Percentiles rank a stretch among this genome's conserved stretches.
Evolutionary conservation across 2,113 vertebrate genomes (phyloP).

Genomic region (Phylloscopus whistleri): DNA sequence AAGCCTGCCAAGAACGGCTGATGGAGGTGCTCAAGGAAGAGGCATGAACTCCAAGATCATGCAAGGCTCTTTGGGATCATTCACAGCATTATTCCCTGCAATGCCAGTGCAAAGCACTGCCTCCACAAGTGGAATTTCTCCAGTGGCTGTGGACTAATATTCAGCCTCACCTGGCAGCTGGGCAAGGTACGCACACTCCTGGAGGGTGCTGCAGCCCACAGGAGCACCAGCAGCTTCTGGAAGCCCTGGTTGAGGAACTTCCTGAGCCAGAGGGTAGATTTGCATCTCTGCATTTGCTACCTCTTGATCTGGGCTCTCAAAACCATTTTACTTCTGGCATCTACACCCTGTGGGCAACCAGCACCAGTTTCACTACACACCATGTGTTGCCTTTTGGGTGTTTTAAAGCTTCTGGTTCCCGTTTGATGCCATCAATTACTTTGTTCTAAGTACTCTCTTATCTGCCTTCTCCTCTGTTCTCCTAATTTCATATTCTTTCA

Average conservation of each 20-base stretch:
- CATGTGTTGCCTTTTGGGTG: background rate
- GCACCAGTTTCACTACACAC: background rate
- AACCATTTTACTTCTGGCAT: constrained; percentile 4
- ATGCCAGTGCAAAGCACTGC: background rate
- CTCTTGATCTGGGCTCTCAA: constrained; percentile 37
- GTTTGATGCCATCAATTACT: background rate
- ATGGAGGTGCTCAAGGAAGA: background rate
- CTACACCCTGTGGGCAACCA: background rate
- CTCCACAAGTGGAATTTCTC: background rate
- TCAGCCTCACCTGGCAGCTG: background rate
- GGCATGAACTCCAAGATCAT: background rate
- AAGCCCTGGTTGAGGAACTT: constrained; percentile 48
- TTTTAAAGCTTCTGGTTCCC: background rate
- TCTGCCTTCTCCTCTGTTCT: background rate
- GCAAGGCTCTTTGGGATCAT: background rate
- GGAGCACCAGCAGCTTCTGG: constrained; percentile 1
- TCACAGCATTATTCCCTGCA: fast-evolving
- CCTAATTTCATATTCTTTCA: background rate
- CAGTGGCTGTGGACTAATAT: background rate
- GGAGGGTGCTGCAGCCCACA: background rate
- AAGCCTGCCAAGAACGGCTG: background rate
- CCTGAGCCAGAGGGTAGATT: constrained; percentile 24
- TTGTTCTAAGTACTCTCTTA: background rate
- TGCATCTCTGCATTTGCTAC: constrained; percentile 33
- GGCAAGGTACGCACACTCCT: background rate